phyloP scores from a whole-genome alignment of 2,888 invertebrate species.

The Stenoptilia bipunctidactyla region DNA sequence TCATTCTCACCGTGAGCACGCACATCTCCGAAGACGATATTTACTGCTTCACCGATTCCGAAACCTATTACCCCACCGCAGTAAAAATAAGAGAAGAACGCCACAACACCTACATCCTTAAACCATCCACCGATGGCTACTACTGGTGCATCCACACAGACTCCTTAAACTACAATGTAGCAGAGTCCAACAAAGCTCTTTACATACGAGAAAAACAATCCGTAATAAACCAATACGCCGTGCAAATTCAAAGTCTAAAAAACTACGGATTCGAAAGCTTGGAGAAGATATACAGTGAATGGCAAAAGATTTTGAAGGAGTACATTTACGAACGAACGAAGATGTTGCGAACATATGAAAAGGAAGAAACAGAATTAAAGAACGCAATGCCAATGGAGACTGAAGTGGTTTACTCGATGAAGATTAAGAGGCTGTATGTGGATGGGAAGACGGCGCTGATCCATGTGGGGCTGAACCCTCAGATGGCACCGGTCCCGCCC shows the following conservation, averaged over 20 bases:
- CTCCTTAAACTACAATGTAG: constrained; percentile 27
- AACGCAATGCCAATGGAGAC: constrained; percentile 20
- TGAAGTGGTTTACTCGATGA: constrained; percentile 24
- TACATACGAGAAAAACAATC: constrained; percentile 37
- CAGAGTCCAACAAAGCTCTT: constrained; percentile 41
- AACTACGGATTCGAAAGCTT: constrained; percentile 14
- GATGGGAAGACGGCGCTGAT: constrained; percentile 35
- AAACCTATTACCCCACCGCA: constrained; percentile 28
- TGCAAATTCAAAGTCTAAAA: constrained; percentile 23
- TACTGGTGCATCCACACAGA: constrained; percentile 54
- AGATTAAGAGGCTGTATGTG: constrained; percentile 38
- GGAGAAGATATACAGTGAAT: constrained; percentile 20
- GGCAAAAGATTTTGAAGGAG: constrained; percentile 38
- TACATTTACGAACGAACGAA: constrained; percentile 41
- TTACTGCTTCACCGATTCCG: constrained; percentile 50
- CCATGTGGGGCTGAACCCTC: constrained; percentile 35
- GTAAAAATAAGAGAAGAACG: constrained; percentile 26
- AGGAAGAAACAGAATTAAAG: constrained; percentile 21
- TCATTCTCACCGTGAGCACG: constrained; percentile 30
- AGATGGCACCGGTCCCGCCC: constrained; percentile 30
- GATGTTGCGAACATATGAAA: too few species aligned
- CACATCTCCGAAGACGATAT: constrained; percentile 29
- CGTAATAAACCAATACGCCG: constrained; percentile 32
- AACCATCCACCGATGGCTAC: constrained; percentile 40
- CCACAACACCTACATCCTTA: constrained; percentile 26